Percentiles rank a stretch among this genome's conserved stretches.
phyloP scores from a whole-genome alignment of 2,113 vertebrate species.

The Rhinoptilus africanus region DNA sequence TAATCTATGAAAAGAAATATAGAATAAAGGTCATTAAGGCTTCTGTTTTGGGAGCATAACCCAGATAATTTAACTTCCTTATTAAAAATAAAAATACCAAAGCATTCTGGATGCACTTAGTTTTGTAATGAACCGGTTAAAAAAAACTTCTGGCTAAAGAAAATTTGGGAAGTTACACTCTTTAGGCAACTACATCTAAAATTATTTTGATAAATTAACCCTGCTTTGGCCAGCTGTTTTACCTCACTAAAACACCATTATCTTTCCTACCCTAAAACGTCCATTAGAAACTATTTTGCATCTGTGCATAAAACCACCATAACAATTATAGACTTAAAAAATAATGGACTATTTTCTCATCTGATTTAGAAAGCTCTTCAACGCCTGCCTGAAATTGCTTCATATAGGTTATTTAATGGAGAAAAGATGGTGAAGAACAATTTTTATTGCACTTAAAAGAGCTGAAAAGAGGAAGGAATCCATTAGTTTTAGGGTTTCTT shows the following conservation, averaged over 20 bases:
- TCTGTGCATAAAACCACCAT: conserved; percentile 39
- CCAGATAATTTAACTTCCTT: conserved; percentile 70
- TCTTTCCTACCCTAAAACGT: conserved; percentile 57
- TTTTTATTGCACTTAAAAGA: conserved; percentile 58
- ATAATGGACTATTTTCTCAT: conserved; percentile 71
- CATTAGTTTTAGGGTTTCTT: conserved; percentile 59
- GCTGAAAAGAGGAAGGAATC: conserved; percentile 24
- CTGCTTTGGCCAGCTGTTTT: conserved; percentile 61
- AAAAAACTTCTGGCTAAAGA: not conserved
- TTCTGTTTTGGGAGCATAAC: conserved; percentile 72
- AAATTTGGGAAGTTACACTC: not conserved
- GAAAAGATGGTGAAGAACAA: conserved; percentile 60
- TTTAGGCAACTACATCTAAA: conserved; percentile 21
- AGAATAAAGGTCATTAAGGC: conserved; percentile 79
- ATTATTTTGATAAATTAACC: conserved; percentile 74
- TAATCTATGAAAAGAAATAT: conserved; percentile 58
- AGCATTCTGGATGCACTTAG: not conserved
- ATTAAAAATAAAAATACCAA: conserved; percentile 48
- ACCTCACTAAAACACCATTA: conserved; percentile 66
- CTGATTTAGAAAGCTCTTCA: conserved; percentile 67
- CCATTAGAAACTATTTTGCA: conserved; percentile 74
- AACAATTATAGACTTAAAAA: conserved; percentile 77
- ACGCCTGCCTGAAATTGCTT: conserved; percentile 55
- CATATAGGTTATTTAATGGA: conserved; percentile 69
- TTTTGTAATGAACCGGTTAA: not conserved